These are phyloP conservation scores for Rallus crepitans DNA, from an alignment of 2,797 vertebrate species.

Conservation along the genomic window DNA sequence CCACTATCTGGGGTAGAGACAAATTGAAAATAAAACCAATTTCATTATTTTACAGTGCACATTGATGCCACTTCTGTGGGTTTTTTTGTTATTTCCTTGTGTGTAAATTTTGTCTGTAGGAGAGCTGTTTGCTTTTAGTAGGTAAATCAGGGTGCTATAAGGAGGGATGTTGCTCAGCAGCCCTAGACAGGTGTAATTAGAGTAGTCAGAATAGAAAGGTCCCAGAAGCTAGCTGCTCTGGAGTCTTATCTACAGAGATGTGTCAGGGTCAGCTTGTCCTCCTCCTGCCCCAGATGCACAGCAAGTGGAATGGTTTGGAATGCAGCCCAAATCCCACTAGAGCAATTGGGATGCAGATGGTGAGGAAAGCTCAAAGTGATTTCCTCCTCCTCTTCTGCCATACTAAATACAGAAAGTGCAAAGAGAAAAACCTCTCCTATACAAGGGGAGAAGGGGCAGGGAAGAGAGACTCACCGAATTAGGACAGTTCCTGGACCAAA, in stretches of 20 bases:
- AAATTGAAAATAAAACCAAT: not conserved
- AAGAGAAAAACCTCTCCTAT: not conserved
- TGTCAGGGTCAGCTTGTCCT: not conserved
- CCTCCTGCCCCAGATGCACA: not conserved
- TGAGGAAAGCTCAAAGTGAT: not conserved
- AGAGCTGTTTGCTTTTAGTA: not conserved
- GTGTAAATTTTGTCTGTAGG: not conserved
- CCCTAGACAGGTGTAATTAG: not conserved
- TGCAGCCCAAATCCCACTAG: conserved; percentile 4
- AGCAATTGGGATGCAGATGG: conserved; percentile 40
- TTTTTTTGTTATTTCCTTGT: not conserved
- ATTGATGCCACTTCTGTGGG: not conserved
- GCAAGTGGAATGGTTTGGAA: not conserved
- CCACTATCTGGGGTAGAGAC: not conserved
- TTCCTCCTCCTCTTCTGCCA: not conserved
- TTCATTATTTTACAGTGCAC: conserved; percentile 41
- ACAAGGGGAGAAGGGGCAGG: not conserved
- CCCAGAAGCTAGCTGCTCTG: not conserved
- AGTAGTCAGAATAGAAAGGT: not conserved
- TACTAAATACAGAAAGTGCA: not conserved
- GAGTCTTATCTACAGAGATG: not conserved
- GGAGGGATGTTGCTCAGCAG: not conserved
- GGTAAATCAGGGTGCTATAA: not conserved
- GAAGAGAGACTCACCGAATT: not conserved
- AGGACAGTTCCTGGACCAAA: not conserved